Evolutionary conservation across 2,797 vertebrate genomes (phyloP).

Genomic region (Fratercula arctica): DNA sequence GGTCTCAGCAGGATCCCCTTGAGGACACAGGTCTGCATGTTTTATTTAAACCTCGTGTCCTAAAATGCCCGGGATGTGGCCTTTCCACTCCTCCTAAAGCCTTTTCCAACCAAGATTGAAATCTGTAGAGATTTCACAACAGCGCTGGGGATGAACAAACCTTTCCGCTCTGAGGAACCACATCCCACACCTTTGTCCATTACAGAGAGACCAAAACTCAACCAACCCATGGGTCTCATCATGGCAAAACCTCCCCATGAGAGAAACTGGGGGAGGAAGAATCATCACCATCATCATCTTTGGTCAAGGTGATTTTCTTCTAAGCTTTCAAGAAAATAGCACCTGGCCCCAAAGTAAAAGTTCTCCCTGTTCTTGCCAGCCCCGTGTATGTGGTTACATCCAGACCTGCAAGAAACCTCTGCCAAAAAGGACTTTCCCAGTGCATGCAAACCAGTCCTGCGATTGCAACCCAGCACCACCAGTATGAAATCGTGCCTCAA

Average conservation of each 20-base stretch:
- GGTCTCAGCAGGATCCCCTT: not conserved
- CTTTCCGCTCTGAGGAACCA: not conserved
- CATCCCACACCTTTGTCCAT: rapidly evolving
- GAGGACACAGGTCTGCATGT: rapidly evolving
- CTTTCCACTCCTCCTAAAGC: not conserved
- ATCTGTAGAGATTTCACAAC: not conserved
- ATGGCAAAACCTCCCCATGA: rapidly evolving
- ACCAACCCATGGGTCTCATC: not conserved
- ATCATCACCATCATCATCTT: not conserved
- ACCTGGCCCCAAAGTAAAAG: not conserved
- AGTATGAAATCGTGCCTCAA: not conserved
- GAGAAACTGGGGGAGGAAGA: not conserved
- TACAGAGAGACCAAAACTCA: not conserved
- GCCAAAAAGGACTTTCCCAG: not conserved
- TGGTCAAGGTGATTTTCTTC: not conserved
- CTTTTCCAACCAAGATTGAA: not conserved
- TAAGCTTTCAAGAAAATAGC: not conserved
- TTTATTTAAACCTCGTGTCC: not conserved
- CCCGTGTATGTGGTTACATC: rapidly evolving
- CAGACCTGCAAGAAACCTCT: not conserved
- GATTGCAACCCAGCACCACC: not conserved
- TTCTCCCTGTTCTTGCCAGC: not conserved
- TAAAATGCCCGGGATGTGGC: not conserved
- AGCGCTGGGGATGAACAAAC: not conserved
- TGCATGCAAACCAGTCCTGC: not conserved